These are phyloP conservation scores for Drosophila willistoni DNA, from an alignment of 1,140 invertebrate species.

Conservation along the genomic window DNA sequence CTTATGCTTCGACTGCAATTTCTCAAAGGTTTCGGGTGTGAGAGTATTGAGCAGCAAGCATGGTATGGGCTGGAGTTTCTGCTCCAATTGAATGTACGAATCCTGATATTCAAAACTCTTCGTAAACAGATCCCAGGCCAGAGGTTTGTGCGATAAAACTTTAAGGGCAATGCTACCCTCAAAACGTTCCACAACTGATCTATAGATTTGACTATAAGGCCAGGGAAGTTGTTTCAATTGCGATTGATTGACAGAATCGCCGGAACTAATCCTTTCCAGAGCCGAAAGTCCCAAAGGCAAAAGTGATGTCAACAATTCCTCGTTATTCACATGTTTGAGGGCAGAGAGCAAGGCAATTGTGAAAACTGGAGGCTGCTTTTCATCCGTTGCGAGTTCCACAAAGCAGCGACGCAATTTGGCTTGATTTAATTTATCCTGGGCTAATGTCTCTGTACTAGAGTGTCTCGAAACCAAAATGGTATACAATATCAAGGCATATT, in stretches of 20 bases:
- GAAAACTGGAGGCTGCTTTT: conserved; percentile 43
- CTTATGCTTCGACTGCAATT: conserved; percentile 83
- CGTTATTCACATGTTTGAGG: conserved; percentile 85
- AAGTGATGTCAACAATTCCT: conserved; percentile 73
- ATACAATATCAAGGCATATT: conserved; percentile 84
- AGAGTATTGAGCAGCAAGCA: conserved; percentile 82
- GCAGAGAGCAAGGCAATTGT: conserved; percentile 76
- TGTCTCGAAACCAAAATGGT: conserved; percentile 65
- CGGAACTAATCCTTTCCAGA: conserved; percentile 33
- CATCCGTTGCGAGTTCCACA: conserved; percentile 43
- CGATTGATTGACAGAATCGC: conserved; percentile 1
- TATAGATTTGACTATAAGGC: conserved; percentile 67
- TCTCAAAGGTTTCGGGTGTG: conserved; percentile 85
- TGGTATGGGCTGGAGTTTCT: conserved; percentile 66
- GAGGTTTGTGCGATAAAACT: conserved; percentile 38
- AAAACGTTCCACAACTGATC: conserved; percentile 60
- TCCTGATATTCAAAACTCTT: conserved; percentile 51
- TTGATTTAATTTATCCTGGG: conserved; percentile 41
- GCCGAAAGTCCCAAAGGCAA: conserved; percentile 73
- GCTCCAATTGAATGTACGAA: conserved; percentile 53
- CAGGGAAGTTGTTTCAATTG: conserved; percentile 49
- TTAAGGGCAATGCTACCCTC: conserved; percentile 43
- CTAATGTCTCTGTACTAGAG: conserved; percentile 8
- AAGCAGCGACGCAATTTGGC: conserved; percentile 43
- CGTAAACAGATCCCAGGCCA: conserved; percentile 69